Evolutionary conservation across 2,888 invertebrate genomes (phyloP), one percentile per base, ranked within the genome.

Genomic region (Campoplex nolae): DNA sequence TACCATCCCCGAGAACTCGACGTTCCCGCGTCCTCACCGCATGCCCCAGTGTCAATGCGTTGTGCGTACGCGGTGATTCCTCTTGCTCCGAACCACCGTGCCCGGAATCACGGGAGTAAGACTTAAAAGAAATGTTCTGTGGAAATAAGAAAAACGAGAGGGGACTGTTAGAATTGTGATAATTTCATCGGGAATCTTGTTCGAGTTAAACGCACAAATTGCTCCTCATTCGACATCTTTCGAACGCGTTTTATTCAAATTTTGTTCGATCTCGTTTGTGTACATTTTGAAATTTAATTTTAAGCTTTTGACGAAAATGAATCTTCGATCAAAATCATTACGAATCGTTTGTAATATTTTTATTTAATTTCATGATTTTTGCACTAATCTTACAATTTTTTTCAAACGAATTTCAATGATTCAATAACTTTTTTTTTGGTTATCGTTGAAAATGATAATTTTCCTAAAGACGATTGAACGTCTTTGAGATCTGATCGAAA

Each of bases 101-200:
- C 88, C 96, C 96, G 70, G 96, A 96, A 93, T 96, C 96, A 87
- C 96, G 96, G 89, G 96, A 96, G 93, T 96, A 97, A 90, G 97
- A 97, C 94, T 97, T 97, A 97, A 97, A 97, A 97, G 97, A 97
- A 97, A 97, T 97, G 97, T 97, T 97, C 97, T 97, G 97, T 91
- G 91, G 90, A 76, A 87, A 89, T 70, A 42, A 42, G 16, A 80
- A 54, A 38, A 75, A 6, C 35, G 8, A 11, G 11, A n/a, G 23
- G 11, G n/a, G 23, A 4, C 16, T n/a, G 74, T 38, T 23, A 48
- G 8, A 11, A 4, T 2, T n/a, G 2, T 8, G 0, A n/a, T n/a
- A 74, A 0, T 74, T 62, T 51, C 7, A 7, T n/a, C 7, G 7
- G 1, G 6, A 18, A 18, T n/a, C 1, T 16, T 7, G 7, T 18